Evolutionary conservation across 2,797 vertebrate genomes (phyloP).

Genomic region (Leptoclinus maculatus): DNA sequence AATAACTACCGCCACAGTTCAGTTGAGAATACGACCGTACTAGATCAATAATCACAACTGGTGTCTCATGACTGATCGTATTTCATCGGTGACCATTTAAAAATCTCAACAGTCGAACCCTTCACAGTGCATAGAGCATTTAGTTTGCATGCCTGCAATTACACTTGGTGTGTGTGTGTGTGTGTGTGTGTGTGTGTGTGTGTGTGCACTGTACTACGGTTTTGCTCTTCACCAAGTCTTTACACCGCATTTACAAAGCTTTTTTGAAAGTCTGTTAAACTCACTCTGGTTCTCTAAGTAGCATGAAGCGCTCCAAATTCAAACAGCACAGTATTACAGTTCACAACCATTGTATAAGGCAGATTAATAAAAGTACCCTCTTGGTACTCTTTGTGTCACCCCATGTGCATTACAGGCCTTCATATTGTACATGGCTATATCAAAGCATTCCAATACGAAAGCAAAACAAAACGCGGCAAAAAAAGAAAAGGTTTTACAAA

Average conservation of each 20-base stretch:
- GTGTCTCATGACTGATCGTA: constrained; percentile 32
- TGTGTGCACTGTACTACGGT: constrained; percentile 62
- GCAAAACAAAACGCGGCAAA: constrained; percentile 43
- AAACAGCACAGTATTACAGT: constrained; percentile 87
- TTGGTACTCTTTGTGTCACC: constrained; percentile 50
- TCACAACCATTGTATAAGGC: constrained; percentile 86
- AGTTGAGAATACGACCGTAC: constrained; percentile 34
- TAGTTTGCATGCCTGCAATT: constrained; percentile 66
- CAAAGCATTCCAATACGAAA: constrained; percentile 69
- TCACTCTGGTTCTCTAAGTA: constrained; percentile 50
- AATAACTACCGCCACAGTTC: constrained; percentile 47
- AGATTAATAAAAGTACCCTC: constrained; percentile 67
- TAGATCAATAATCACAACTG: constrained; percentile 24
- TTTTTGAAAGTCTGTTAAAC: constrained; percentile 40
- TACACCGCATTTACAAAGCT: constrained; percentile 74
- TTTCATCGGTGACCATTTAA: constrained; percentile 9
- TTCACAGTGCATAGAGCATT: constrained; percentile 72
- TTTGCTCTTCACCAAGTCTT: constrained; percentile 48
- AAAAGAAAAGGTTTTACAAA: constrained; percentile 67
- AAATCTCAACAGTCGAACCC: constrained; percentile 60
- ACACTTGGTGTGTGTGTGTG: constrained; percentile 48
- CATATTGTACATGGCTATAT: constrained; percentile 53
- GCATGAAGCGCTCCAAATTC: constrained; percentile 71
- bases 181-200: constrained; percentile 54
- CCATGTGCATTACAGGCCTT: constrained; percentile 56